Evolutionary conservation across 2,797 vertebrate species (phyloP).

Genomic region (Limnodromus scolopaceus): DNA sequence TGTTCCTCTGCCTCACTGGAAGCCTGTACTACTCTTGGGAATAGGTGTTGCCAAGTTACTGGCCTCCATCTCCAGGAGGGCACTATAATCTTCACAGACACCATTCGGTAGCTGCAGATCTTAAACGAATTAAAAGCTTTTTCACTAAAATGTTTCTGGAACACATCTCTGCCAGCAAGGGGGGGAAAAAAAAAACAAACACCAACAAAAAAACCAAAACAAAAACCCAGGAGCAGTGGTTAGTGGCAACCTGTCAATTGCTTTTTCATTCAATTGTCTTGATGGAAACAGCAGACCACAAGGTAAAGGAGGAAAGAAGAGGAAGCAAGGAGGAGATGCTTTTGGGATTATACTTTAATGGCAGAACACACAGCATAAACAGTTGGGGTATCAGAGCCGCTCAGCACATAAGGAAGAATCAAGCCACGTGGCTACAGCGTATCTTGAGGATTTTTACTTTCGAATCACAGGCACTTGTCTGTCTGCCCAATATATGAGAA

Average conservation of each 20-base stretch:
- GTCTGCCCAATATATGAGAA: neutral
- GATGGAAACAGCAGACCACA: neutral
- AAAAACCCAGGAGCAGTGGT: neutral
- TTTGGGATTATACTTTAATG: neutral
- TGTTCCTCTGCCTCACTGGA: neutral
- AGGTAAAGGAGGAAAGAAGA: neutral
- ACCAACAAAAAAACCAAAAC: neutral
- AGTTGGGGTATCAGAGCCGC: neutral
- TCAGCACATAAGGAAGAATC: neutral
- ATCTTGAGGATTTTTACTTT: neutral
- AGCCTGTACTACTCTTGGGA: conserved; percentile 40
- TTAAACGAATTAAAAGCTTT: conserved; percentile 69
- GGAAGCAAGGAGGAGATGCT: neutral
- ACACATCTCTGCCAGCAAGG: neutral
- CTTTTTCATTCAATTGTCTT: neutral
- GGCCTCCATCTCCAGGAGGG: conserved; percentile 51
- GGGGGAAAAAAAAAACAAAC: neutral
- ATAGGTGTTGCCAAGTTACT: conserved; percentile 63
- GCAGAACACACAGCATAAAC: neutral
- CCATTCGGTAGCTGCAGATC: conserved; percentile 26
- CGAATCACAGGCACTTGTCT: neutral
- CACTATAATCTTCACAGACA: conserved; percentile 51
- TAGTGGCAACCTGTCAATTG: neutral
- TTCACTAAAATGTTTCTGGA: conserved; percentile 58
- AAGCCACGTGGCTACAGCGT: accelerated